Base-by-base conservation (phyloP, 2,113 vertebrate genomes). In the Rhadina sibilatrix region DNA sequence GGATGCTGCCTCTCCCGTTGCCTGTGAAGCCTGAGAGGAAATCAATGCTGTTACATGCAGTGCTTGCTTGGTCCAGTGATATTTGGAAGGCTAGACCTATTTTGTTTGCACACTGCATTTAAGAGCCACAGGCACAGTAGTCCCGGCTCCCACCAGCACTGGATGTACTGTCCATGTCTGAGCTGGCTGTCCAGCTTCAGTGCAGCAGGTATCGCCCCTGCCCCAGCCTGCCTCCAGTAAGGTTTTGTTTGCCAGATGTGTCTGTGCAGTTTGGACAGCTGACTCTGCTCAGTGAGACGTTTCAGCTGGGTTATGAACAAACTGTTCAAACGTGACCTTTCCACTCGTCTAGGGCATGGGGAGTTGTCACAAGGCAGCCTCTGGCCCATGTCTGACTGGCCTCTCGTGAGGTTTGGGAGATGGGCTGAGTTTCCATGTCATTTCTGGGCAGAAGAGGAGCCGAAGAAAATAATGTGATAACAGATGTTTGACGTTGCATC, bases 401-500 rank as follows among this genome's bases (percentile, higher is more conserved):
- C 65, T 93, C 37, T 71, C 1, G 1, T 13, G 15, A 44, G 21
- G 22, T 61, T 22, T 72, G 89, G 74, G 53, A 91, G 83, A 61
- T 72, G 64, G 59, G 59, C 46, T 31, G 52, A 35, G 56, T 54
- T 50, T 65, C 23, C 3, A 50, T 87, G 75, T 77, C 50, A 74
- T 74, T 95, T 91, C 87, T 91, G 87, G 61, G 93, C 91, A 92
- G 91, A 75, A 92, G 91, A 75, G 81, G 68, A 91, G 89, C 57
- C 56, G 91, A 69, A 87, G 74, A 84, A 93, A 93, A 83, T 69
- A 93, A 66, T 0, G 3, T 91, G 86, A 64, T 95, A 94, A 75
- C 87, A 95, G 80, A 97, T 84, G 61, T 56, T 94, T 90, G 94
- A 91, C 46, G 52, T 95, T 90, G 54, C 87, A 77, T 93, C 87